A percentile compares a stretch with the other conserved stretches of the same genome.
phyloP scores from a whole-genome alignment of 2,888 invertebrate species.

The Chouioia cunea region DNA sequence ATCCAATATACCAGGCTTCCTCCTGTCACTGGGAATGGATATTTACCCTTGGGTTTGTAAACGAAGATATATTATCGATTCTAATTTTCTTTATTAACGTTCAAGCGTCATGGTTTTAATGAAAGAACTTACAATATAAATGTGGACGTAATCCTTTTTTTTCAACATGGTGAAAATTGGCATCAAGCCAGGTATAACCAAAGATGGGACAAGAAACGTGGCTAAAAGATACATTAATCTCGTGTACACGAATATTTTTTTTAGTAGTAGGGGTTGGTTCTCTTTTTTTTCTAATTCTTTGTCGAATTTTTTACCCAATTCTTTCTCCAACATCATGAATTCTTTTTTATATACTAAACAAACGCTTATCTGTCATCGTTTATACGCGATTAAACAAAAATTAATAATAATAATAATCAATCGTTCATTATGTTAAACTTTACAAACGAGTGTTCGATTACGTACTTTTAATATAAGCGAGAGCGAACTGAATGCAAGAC shows the following conservation, averaged over 20 bases:
- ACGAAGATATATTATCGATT: too few relatives aligned
- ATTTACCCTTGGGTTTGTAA: conserved; percentile 24
- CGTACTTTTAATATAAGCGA: conserved; percentile 17
- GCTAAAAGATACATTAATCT: neutral
- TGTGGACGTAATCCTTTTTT: neutral
- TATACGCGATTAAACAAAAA: too few relatives aligned
- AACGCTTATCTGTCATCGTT: neutral
- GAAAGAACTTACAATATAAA: neutral
- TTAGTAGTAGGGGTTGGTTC: neutral
- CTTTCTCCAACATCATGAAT: conserved; percentile 9
- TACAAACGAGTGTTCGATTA: too few relatives aligned
- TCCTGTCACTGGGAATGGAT: conserved; percentile 49
- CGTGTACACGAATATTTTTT: neutral
- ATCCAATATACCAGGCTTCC: conserved; percentile 46
- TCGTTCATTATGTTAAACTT: too few relatives aligned
- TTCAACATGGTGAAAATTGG: neutral
- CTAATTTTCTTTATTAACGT: too few relatives aligned
- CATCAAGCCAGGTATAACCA: neutral
- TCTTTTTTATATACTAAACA: conserved; percentile 13
- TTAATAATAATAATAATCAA: too few relatives aligned
- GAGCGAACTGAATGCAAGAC: neutral
- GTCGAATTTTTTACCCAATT: conserved; percentile 1
- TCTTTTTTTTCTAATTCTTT: neutral
- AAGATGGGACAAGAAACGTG: neutral
- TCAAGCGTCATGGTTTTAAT: too few relatives aligned